A percentile compares a stretch with the other conserved stretches of the same genome.
Evolutionary conservation across 2,113 vertebrate genomes (phyloP).

Genomic region (Poecile atricapillus): DNA sequence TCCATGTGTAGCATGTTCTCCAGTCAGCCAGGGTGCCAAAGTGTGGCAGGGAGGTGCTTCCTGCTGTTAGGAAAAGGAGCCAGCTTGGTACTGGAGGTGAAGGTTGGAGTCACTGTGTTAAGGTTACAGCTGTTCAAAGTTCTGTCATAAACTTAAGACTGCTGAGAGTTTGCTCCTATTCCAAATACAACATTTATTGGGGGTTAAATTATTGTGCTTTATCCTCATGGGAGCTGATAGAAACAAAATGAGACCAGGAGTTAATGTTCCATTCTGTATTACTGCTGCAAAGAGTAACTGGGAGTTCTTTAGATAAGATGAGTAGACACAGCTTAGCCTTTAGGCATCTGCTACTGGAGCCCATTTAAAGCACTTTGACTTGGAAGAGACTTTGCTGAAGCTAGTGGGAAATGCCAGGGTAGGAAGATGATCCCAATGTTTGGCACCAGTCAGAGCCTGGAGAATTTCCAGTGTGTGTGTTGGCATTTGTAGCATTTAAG

Average conservation of each 20-base stretch:
- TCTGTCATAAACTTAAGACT: not conserved
- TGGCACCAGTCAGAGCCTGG: not conserved
- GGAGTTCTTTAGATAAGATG: not conserved
- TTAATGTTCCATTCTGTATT: not conserved
- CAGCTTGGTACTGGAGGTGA: not conserved
- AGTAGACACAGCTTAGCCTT: conserved; percentile 13
- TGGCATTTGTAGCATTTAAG: not conserved
- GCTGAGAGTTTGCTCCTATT: not conserved
- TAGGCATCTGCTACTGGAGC: not conserved
- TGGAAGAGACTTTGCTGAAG: conserved; percentile 30
- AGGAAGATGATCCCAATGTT: not conserved
- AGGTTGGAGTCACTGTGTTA: not conserved
- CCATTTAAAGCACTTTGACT: conserved; percentile 1
- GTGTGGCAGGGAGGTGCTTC: not conserved
- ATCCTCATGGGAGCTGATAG: not conserved
- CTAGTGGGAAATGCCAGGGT: not conserved
- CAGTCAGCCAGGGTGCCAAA: not conserved
- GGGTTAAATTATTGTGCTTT: not conserved
- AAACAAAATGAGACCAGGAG: not conserved
- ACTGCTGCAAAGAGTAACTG: not conserved
- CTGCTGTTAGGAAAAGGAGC: not conserved
- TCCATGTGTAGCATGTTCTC: accelerated
- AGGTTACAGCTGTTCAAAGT: not conserved
- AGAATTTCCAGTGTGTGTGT: not conserved
- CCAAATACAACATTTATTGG: not conserved